Percentiles rank a stretch among this genome's conserved stretches.
These are phyloP conservation scores for Colius striatus DNA, from an alignment of 2,113 vertebrate genomes.

Conservation along the genomic window DNA sequence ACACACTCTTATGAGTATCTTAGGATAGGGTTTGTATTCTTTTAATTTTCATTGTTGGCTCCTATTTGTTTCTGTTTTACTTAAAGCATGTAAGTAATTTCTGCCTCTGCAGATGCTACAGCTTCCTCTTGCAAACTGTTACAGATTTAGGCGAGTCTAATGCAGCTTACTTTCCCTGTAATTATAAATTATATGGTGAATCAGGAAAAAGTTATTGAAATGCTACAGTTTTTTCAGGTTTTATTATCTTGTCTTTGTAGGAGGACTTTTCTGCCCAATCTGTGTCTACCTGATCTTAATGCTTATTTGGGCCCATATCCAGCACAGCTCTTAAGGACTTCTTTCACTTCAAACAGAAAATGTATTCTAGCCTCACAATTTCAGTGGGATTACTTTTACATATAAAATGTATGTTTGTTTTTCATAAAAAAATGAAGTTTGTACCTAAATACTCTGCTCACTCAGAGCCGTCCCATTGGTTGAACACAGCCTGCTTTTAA, in stretches of 20 bases:
- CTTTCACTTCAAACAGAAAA: not conserved
- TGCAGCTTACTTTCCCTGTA: not conserved
- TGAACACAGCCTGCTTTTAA: not conserved
- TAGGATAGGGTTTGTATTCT: not conserved
- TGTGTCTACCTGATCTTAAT: not conserved
- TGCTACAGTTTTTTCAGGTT: not conserved
- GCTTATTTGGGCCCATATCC: not conserved
- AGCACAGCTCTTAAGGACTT: not conserved
- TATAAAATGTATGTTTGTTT: not conserved
- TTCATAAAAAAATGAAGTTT: not conserved
- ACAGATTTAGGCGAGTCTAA: not conserved
- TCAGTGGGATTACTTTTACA: not conserved
- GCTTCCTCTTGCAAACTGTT: not conserved
- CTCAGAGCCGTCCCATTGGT: not conserved
- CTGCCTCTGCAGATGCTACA: not conserved
- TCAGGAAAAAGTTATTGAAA: not conserved
- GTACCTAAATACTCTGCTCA: not conserved
- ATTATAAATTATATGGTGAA: not conserved
- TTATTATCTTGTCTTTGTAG: not conserved
- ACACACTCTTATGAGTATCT: not conserved
- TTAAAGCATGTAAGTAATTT: not conserved
- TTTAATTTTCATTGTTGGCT: not conserved
- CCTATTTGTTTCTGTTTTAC: not conserved
- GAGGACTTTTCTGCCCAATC: not conserved
- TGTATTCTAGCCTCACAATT: not conserved